A percentile compares a stretch with the other conserved stretches of the same genome.
These are phyloP conservation scores for Cephus pulcher DNA, from an alignment of 2,888 invertebrate species.

Conservation along the genomic window DNA sequence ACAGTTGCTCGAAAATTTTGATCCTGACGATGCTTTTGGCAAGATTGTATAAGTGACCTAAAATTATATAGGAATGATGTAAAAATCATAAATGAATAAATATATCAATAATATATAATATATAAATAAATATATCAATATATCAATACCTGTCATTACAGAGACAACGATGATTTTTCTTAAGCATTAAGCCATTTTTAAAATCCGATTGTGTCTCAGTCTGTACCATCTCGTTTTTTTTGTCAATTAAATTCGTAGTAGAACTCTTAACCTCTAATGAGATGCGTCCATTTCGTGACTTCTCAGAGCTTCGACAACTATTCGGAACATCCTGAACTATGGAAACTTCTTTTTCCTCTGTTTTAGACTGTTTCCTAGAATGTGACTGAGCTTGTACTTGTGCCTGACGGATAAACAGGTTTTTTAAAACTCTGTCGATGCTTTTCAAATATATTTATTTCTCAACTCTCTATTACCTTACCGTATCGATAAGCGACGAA, in stretches of 20 bases:
- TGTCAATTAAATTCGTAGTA: background rate
- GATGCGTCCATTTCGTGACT: background rate
- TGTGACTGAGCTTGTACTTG: background rate
- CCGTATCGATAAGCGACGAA: constrained; percentile 31
- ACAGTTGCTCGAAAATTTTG: background rate
- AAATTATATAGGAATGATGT: background rate
- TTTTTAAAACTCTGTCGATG: background rate
- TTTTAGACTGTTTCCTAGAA: background rate
- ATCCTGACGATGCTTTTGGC: background rate
- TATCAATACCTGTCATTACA: background rate
- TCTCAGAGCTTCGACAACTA: background rate
- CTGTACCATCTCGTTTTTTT: background rate
- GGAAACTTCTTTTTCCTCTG: background rate
- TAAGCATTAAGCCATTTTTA: background rate
- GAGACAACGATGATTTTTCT: background rate
- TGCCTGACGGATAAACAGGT: background rate
- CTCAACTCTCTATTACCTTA: constrained; percentile 21
- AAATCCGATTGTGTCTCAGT: background rate
- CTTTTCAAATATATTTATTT: background rate
- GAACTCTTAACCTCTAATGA: background rate
- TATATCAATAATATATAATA: background rate
- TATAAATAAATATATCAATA: background rate
- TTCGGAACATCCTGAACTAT: background rate
- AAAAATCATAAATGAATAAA: background rate
- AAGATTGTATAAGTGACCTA: background rate